A percentile compares a stretch with the other conserved stretches of the same genome.
phyloP scores from a whole-genome alignment of 2,888 invertebrate genomes.

The Tanaodytes sp. region DNA sequence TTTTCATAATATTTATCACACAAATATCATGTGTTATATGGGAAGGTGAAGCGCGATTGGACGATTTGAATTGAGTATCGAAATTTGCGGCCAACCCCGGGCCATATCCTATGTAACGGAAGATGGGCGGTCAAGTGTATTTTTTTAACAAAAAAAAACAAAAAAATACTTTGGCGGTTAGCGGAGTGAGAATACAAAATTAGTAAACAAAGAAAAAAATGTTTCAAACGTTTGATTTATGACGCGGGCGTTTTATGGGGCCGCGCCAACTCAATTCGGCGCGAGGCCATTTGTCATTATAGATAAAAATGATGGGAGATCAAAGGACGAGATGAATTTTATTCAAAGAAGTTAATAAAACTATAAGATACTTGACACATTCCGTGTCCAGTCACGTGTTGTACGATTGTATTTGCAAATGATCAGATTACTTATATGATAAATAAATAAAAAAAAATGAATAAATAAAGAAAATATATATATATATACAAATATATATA shows the following conservation, averaged over 20 bases:
- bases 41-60: too few relatives aligned
- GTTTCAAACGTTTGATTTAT: too few relatives aligned
- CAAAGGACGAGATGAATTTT: conserved; percentile 13
- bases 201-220: conserved; percentile 19
- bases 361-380: conserved; percentile 21
- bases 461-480: conserved; percentile 39
- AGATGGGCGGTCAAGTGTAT: conserved; percentile 49
- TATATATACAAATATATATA: conserved; percentile 29
- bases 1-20: too few relatives aligned
- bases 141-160: conserved; percentile 38
- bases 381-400: conserved; percentile 30
- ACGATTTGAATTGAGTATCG: too few relatives aligned
- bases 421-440: conserved; percentile 54
- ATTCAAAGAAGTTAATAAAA: conserved; percentile 11
- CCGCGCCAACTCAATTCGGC: conserved; percentile 27
- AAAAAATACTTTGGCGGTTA: conserved; percentile 54
- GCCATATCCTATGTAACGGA: conserved; percentile 30
- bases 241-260: too few relatives aligned
- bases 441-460: conserved; percentile 46
- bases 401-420: conserved; percentile 51
- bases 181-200: conserved; percentile 43
- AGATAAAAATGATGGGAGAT: too few relatives aligned
- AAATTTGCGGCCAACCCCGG: conserved; percentile 35
- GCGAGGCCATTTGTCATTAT: conserved; percentile 26
- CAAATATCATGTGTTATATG: too few relatives aligned